Conservation (phyloP, 1,140 invertebrate species). For the Pseudomyrmex dendroicus region DNA sequence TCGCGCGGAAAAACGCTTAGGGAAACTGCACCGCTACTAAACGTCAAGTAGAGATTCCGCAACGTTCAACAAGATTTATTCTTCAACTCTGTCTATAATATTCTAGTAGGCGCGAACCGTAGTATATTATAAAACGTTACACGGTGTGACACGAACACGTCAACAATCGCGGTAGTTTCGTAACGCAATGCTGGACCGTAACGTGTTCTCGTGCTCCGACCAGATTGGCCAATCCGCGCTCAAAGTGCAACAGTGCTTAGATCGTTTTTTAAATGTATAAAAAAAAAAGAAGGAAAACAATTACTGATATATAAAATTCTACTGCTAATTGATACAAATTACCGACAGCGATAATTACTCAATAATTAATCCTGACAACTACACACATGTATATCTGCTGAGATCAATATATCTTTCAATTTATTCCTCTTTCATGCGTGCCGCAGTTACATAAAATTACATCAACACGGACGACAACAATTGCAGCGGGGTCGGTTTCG, state of each 20-base stretch:
- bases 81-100: not conserved
- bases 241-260: not conserved
- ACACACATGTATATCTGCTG: not conserved
- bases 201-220: not conserved
- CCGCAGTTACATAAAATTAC: not conserved
- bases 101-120: no score
- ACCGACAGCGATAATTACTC: conserved; percentile 2
- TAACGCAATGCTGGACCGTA: conserved; percentile 23
- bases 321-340: conserved; percentile 35
- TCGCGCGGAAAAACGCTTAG: not conserved
- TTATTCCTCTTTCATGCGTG: not conserved
- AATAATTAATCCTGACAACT: not conserved
- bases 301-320: conserved; percentile 3
- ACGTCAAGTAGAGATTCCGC: conserved; percentile 22
- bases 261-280: not conserved
- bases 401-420: conserved; percentile 19
- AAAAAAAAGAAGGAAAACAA: conserved; percentile 3
- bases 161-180: conserved; percentile 8
- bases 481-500: not conserved
- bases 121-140: conserved; percentile 29
- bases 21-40: not conserved
- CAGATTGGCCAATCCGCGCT: conserved; percentile 5
- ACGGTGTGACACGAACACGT: not conserved
- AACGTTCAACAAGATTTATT: conserved; percentile 20
- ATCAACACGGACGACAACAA: not conserved